Evolutionary conservation across 2,113 vertebrate species (phyloP).

Genomic region (Sebastes schlegelii): DNA sequence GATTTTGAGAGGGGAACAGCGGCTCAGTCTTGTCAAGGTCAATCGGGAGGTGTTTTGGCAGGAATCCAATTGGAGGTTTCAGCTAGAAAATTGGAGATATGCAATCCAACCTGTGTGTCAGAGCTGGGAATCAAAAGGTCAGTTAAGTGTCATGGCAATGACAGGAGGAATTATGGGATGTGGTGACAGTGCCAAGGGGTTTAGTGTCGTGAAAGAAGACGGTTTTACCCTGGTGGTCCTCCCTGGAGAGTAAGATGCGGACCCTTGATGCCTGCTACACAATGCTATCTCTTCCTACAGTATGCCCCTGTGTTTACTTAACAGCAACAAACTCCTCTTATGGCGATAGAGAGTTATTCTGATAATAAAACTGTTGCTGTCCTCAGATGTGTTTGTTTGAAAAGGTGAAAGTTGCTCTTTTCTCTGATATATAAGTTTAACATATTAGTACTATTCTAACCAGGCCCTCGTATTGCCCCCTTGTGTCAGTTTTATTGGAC

Average conservation of each 20-base stretch:
- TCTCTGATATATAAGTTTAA: neutral
- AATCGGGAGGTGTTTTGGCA: conserved; percentile 62
- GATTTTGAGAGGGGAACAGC: conserved; percentile 67
- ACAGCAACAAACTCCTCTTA: neutral
- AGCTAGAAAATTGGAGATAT: conserved; percentile 62
- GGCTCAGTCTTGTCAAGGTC: conserved; percentile 75
- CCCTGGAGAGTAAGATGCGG: conserved; percentile 17
- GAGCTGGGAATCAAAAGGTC: conserved; percentile 69
- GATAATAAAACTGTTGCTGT: conserved; percentile 12
- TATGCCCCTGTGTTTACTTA: neutral
- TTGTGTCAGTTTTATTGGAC: conserved; percentile 23
- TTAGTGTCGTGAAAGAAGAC: conserved; percentile 12
- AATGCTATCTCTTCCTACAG: neutral
- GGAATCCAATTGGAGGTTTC: conserved; percentile 71
- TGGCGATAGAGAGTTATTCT: neutral
- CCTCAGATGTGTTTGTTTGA: conserved; percentile 1
- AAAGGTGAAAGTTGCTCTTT: neutral
- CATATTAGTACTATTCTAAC: neutral
- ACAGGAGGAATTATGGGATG: conserved; percentile 60
- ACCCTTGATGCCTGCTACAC: conserved; percentile 6
- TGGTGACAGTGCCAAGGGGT: conserved; percentile 42
- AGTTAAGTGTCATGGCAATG: conserved; percentile 57
- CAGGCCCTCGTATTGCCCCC: neutral
- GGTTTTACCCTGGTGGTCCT: conserved; percentile 18
- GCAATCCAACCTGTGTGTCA: conserved; percentile 65